phyloP scores from a whole-genome alignment of 2,113 vertebrate species.

The Zosterops pallidus region DNA sequence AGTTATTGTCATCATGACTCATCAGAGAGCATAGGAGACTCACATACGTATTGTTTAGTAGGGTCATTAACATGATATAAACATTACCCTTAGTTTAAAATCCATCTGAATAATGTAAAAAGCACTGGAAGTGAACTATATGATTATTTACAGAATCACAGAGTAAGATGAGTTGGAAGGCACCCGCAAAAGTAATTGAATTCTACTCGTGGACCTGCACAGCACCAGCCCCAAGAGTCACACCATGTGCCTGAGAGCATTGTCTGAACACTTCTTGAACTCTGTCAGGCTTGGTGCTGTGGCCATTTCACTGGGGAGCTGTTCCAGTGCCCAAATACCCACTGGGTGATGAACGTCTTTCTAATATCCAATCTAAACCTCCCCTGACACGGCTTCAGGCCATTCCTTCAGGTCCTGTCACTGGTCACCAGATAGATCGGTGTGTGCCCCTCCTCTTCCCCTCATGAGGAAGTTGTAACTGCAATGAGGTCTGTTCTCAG shows the following conservation, averaged over 20 bases:
- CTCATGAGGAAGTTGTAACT: no score
- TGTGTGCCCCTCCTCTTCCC: no score
- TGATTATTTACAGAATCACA: not conserved
- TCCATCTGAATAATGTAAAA: not conserved
- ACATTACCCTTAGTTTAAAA: not conserved
- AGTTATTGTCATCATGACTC: not conserved
- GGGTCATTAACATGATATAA: not conserved
- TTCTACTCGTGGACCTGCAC: not conserved
- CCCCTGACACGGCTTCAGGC: no score
- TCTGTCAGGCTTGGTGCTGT: not conserved
- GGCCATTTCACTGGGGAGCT: not conserved
- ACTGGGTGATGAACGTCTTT: rapidly evolving
- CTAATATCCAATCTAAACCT: no score
- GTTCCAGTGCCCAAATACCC: not conserved
- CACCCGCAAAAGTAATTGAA: no score
- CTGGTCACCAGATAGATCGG: no score
- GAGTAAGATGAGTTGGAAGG: not conserved
- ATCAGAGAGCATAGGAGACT: not conserved
- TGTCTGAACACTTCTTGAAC: not conserved
- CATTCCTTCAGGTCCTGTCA: no score
- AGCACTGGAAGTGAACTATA: not conserved
- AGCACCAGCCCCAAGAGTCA: not conserved
- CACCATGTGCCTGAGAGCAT: not conserved
- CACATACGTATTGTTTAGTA: not conserved
- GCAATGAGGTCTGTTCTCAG: no score